These are phyloP conservation scores for Daboia siamensis DNA, from an alignment of 2,113 vertebrate genomes.

Conservation along the genomic window DNA sequence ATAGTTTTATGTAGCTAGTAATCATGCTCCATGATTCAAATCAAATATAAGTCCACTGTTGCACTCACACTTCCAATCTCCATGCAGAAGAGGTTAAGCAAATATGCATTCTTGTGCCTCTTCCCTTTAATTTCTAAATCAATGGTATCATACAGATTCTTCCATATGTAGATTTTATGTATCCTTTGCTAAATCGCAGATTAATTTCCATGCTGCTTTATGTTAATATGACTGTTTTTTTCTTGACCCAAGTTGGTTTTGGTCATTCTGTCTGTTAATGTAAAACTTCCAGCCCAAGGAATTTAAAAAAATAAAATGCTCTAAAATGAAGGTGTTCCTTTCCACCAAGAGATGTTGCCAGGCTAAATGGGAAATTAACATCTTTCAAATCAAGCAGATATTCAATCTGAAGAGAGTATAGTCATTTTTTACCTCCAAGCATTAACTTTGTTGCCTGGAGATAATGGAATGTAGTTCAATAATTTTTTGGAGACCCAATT, in stretches of 20 bases:
- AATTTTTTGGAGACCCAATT: not conserved
- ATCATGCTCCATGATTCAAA: not conserved
- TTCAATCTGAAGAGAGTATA: not conserved
- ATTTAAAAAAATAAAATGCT: not conserved
- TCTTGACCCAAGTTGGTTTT: not conserved
- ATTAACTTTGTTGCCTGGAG: not conserved
- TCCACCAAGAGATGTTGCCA: not conserved
- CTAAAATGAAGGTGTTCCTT: not conserved
- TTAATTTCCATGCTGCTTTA: not conserved
- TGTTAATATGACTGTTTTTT: not conserved
- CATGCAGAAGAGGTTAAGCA: not conserved
- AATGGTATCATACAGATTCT: not conserved
- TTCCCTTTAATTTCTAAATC: not conserved
- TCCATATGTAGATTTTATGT: not conserved
- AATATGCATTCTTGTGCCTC: not conserved
- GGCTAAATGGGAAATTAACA: not conserved
- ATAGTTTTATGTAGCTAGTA: not conserved
- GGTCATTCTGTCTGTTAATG: not conserved
- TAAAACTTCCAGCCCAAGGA: not conserved
- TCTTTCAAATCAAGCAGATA: not conserved
- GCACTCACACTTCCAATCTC: not conserved
- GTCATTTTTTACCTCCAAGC: not conserved
- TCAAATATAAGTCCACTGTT: not conserved
- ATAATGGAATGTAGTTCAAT: not conserved
- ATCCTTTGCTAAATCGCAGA: not conserved